Evolutionary conservation across 2,113 vertebrate genomes (phyloP).

Genomic region (Apteryx owenii): DNA sequence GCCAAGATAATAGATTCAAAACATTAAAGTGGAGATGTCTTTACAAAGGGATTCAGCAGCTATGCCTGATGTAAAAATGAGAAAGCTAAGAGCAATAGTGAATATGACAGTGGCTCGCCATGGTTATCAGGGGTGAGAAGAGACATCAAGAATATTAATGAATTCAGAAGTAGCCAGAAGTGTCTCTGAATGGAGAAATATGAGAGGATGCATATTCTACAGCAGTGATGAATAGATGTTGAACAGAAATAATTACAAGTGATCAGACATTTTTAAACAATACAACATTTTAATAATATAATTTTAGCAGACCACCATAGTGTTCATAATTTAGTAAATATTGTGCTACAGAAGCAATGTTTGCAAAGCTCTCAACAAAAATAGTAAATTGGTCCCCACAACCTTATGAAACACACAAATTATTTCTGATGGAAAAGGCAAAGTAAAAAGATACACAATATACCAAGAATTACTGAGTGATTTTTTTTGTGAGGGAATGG

Average conservation of each 20-base stretch:
- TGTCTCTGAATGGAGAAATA: background rate
- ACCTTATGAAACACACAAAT: background rate
- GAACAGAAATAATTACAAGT: background rate
- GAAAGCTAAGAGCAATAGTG: background rate
- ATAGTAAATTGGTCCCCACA: background rate
- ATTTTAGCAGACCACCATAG: background rate
- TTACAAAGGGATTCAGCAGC: background rate
- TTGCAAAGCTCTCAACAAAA: background rate
- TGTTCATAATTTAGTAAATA: background rate
- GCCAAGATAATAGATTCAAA: background rate
- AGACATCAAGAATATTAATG: background rate
- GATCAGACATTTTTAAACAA: background rate
- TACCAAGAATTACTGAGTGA: background rate
- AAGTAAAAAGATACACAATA: background rate
- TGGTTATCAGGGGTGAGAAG: background rate
- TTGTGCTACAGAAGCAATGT: background rate
- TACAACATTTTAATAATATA: accelerated
- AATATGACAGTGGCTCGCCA: background rate
- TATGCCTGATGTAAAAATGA: background rate
- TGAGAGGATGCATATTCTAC: background rate
- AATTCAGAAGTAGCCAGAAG: background rate
- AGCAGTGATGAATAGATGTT: background rate
- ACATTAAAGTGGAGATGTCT: background rate
- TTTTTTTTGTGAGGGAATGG: background rate
- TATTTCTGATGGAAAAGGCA: background rate